Conservation (phyloP, 2,113 vertebrate genomes). For the Cyprinodon variegatus region DNA sequence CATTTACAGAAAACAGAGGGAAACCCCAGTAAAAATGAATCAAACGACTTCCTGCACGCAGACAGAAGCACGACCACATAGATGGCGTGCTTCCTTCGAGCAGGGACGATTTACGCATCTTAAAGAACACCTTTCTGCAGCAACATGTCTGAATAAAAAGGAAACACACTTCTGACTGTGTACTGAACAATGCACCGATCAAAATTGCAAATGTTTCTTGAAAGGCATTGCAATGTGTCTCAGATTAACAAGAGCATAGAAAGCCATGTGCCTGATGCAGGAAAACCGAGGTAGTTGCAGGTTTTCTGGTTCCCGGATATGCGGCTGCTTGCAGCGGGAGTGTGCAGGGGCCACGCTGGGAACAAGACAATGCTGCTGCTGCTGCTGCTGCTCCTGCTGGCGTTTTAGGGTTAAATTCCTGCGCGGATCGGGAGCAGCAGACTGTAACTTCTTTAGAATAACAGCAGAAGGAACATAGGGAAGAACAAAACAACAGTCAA, state of each 20-base stretch:
- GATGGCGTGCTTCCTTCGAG: background rate
- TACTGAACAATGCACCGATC: background rate
- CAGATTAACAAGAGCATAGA: slow-evolving; percentile 58
- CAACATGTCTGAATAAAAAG: background rate
- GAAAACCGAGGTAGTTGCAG: slow-evolving; percentile 28
- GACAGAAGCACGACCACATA: background rate
- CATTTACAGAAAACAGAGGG: background rate
- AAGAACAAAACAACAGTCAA: background rate
- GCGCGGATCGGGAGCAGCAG: slow-evolving; percentile 72
- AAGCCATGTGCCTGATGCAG: slow-evolving; percentile 52
- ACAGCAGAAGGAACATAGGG: slow-evolving; percentile 40
- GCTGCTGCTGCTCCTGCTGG: slow-evolving; percentile 11
- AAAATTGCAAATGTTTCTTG: background rate
- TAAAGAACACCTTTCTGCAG: background rate
- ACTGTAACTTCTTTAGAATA: slow-evolving; percentile 73
- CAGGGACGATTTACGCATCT: background rate
- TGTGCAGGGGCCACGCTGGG: slow-evolving; percentile 54
- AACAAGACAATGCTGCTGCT: slow-evolving; percentile 55
- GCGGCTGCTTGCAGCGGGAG: slow-evolving; percentile 39
- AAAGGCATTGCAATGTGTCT: background rate
- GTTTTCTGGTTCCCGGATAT: slow-evolving; percentile 48
- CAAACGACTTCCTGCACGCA: background rate
- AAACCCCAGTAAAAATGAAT: slow-evolving; percentile 19
- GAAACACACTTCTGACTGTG: background rate
- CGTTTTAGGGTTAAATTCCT: slow-evolving; percentile 72